phyloP scores from a whole-genome alignment of 2,113 vertebrate species.

The Taxidea taxus region DNA sequence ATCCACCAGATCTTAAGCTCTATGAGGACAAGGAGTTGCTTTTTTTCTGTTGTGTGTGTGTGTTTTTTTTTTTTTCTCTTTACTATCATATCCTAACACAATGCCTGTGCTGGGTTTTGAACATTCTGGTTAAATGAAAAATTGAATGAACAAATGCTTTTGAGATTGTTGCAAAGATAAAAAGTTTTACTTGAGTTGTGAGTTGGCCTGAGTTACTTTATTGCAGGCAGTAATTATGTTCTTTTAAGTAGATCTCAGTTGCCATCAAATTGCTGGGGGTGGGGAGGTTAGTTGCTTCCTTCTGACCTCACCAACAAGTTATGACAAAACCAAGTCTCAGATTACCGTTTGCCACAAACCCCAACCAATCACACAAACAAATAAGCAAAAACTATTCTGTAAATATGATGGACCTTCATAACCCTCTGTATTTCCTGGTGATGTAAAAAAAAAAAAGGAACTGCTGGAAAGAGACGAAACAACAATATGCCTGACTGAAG shows the following conservation, averaged over 20 bases:
- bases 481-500: too few relatives aligned
- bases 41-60: neutral
- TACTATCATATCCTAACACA: fast-evolving
- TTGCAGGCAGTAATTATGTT: neutral
- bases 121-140: neutral
- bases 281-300: neutral
- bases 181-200: neutral
- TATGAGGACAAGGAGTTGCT: neutral
- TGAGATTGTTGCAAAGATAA: neutral
- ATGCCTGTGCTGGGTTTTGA: neutral
- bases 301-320: neutral
- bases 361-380: neutral
- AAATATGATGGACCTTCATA: neutral
- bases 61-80: neutral
- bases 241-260: neutral
- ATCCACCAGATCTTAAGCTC: neutral
- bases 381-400: too few relatives aligned
- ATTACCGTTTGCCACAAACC: neutral
- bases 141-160: neutral
- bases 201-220: neutral
- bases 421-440: neutral
- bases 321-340: neutral
- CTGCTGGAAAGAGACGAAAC: neutral
- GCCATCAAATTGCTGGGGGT: neutral
- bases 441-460: neutral